Evolutionary conservation across 2,888 invertebrate species (phyloP).

Genomic region (Plusia festucae): DNA sequence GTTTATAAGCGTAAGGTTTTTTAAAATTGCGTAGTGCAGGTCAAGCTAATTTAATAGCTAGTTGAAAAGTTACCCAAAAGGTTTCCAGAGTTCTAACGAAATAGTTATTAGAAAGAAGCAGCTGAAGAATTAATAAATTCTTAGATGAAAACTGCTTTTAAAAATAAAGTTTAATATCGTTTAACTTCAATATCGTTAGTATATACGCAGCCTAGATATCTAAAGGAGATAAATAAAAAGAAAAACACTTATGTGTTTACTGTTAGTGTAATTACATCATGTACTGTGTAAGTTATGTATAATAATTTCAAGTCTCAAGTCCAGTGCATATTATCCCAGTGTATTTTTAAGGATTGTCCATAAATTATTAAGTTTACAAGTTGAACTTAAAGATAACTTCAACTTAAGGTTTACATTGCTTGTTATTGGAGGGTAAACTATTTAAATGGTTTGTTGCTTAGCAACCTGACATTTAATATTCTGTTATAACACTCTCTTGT

Average conservation of each 20-base stretch:
- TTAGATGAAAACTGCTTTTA: too few species aligned
- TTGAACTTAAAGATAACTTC: not conserved
- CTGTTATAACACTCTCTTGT: too few species aligned
- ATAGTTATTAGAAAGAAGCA: too few species aligned
- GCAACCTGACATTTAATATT: not conserved
- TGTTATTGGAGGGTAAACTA: too few species aligned
- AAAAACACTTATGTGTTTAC: slow-evolving; percentile 42
- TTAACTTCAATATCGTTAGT: slow-evolving; percentile 11
- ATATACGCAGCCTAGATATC: slow-evolving; percentile 51
- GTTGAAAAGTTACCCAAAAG: too few species aligned
- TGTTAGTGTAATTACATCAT: slow-evolving; percentile 48
- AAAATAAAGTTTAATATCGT: too few species aligned
- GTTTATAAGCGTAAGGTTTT: too few species aligned
- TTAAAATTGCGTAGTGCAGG: too few species aligned
- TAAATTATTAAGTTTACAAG: slow-evolving; percentile 10
- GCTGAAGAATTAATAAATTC: too few species aligned
- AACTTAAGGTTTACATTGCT: not conserved
- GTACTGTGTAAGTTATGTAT: slow-evolving; percentile 41
- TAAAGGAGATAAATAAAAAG: slow-evolving; percentile 37
- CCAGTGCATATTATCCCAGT: slow-evolving; percentile 19
- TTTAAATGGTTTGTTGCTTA: not conserved
- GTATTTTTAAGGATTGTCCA: slow-evolving; percentile 23
- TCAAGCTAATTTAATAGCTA: too few species aligned
- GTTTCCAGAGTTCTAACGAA: too few species aligned
- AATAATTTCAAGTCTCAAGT: slow-evolving; percentile 5